Evolutionary conservation across 2,888 invertebrate genomes (phyloP).

Genomic region (Drosophila antonietae): DNA sequence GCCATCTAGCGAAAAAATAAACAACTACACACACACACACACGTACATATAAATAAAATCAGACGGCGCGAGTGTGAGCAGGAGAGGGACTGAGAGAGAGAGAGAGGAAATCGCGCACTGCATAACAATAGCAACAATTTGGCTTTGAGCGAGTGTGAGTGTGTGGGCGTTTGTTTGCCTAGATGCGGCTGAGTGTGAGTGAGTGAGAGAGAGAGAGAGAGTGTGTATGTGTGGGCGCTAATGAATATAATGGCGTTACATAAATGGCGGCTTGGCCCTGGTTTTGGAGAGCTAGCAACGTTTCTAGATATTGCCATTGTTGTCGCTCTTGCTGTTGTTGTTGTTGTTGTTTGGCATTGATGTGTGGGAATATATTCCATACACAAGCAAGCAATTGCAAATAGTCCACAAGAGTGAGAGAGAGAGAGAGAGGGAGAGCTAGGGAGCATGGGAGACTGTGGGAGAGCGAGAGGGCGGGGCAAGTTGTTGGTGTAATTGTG

Average conservation of each 20-base stretch:
- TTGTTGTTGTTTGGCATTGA: conserved; percentile 50
- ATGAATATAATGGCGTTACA: conserved; percentile 79
- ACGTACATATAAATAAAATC: conserved; percentile 52
- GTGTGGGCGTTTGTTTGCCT: conserved; percentile 13
- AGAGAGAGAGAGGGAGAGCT: too few relatives aligned
- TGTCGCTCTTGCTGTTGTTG: conserved; percentile 22
- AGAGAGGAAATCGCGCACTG: conserved; percentile 56
- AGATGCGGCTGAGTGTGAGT: conserved; percentile 2
- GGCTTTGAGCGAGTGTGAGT: conserved; percentile 37
- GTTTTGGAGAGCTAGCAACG: conserved; percentile 35
- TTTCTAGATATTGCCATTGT: conserved; percentile 40
- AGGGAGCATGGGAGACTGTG: not conserved
- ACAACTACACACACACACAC: conserved; percentile 29
- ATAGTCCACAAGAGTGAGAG: conserved; percentile 10
- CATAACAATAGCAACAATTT: conserved; percentile 78
- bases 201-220: not conserved
- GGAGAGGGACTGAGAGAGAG: conserved; percentile 2
- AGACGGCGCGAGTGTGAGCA: conserved; percentile 12
- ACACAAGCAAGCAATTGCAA: conserved; percentile 54
- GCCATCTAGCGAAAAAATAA: conserved; percentile 69
- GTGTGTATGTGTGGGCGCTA: conserved; percentile 57
- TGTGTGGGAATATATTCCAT: conserved; percentile 68
- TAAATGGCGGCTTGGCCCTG: conserved; percentile 59
- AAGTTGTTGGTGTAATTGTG: conserved; percentile 31
- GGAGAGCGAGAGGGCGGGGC: not conserved